Evolutionary conservation across 1,140 invertebrate species (phyloP), one percentile per base, ranked within the genome.

Genomic region (Araneus ventricosus): DNA sequence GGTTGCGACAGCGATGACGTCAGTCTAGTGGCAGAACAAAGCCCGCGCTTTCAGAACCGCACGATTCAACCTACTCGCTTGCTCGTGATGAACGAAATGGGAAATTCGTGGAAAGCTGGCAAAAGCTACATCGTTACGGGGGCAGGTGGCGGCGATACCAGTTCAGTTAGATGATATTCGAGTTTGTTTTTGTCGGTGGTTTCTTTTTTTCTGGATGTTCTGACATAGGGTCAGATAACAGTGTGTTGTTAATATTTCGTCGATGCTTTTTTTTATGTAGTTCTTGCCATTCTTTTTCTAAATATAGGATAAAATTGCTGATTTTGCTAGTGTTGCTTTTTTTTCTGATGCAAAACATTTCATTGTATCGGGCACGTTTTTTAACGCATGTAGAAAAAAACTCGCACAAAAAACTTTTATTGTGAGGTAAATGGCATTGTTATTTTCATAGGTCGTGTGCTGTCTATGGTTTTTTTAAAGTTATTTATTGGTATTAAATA

Each of bases 131-230:
- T 63, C 59, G 59, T 63, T 63, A n/a, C 24, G n/a, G 59, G n/a
- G n/a, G 59, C 59, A 63, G 59, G 59, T 63, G 59, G 59, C n/a
- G 59, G 59, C 22, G 59, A 63, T 63, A 63, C 59, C 59, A 63
- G 59, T 63, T 63, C 59, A 63, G 59, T 63, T 63, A 63, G 59
- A 63, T 63, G 59, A 63, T 63, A 63, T 63, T 63, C 59, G 59
- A 63, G 59, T 63, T 63, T 63, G 20, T 24, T 63, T 63, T 63
- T 63, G 22, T 63, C 45, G 10, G 45, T 52, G 45, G 45, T 52
- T 63, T 63, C 59, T 63, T 63, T 63, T 63, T 63, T n/a, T 63
- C 59, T 63, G 59, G 59, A 63, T 63, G 59, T 63, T 63, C 59
- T 63, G 59, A 63, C 59, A 63, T 63, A 22, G n/a, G 59, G 59